Evolutionary conservation across 2,113 vertebrate genomes (phyloP).

Genomic region (Mormyrus iriodes): DNA sequence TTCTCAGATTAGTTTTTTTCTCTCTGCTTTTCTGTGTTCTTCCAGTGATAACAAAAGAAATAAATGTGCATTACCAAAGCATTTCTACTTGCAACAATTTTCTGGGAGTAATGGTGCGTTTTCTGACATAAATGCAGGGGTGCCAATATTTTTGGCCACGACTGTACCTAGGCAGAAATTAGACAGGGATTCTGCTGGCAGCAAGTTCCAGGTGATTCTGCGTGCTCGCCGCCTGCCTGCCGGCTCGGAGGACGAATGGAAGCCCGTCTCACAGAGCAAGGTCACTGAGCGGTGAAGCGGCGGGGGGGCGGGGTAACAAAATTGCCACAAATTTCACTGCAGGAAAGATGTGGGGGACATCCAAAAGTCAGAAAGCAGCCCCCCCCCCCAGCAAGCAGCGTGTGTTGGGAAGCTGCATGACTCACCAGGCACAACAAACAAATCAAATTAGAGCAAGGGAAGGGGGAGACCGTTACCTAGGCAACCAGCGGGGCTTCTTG

Average conservation of each 20-base stretch:
- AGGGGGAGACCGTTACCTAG: slow-evolving; percentile 70
- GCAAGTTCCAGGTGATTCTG: background rate
- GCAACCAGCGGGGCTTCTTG: slow-evolving; percentile 68
- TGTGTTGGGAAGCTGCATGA: slow-evolving; percentile 55
- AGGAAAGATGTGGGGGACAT: background rate
- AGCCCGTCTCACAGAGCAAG: background rate
- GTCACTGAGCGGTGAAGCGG: background rate
- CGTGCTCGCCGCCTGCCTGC: background rate
- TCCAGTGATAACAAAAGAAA: no score
- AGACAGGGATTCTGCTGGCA: background rate
- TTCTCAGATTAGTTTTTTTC: no score
- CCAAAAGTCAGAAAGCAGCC: background rate
- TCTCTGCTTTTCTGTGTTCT: no score
- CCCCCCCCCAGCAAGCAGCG: background rate
- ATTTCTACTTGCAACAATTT: no score
- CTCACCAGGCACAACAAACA: slow-evolving; percentile 57
- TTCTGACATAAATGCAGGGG: no score
- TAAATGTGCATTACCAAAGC: no score
- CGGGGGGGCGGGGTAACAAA: background rate
- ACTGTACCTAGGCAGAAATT: background rate
- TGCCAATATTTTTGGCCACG: no score
- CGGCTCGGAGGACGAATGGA: background rate
- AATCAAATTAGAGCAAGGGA: slow-evolving; percentile 67
- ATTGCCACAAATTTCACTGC: background rate
- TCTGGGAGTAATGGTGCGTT: no score